Conservation (phyloP, 2,888 invertebrate genomes). For the Bugula neritina region DNA sequence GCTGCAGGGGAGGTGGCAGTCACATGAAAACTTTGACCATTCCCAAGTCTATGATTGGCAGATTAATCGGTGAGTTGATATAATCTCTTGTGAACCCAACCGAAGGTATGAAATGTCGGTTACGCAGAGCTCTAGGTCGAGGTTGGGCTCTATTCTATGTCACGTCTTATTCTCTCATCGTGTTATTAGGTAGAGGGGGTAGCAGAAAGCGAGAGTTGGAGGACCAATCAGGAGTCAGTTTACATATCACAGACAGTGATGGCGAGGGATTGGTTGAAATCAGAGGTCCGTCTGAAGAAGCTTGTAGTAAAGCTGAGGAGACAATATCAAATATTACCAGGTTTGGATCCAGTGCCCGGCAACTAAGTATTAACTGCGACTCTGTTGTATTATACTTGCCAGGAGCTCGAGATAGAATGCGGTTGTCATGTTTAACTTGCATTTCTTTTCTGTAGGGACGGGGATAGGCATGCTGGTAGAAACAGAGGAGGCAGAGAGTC, state of each 20-base stretch:
- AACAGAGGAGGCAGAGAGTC: too few species aligned
- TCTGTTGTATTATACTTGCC: too few species aligned
- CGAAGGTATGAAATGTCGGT: neutral
- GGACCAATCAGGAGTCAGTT: conserved; percentile 38
- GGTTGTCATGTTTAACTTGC: too few species aligned
- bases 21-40: neutral
- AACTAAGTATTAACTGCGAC: conserved; percentile 23
- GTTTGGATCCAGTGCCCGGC: neutral
- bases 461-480: too few species aligned
- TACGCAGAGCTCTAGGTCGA: neutral
- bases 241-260: conserved; percentile 41
- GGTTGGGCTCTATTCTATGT: neutral
- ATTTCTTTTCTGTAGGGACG: too few species aligned
- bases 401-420: too few species aligned
- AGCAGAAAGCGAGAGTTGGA: conserved; percentile 45
- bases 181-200: conserved; percentile 41
- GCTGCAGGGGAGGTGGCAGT: too few species aligned
- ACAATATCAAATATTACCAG: conserved; percentile 40
- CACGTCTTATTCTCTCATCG: conserved; percentile 27
- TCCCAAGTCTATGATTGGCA: conserved; percentile 21
- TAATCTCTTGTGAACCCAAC: neutral
- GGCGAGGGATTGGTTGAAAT: conserved; percentile 55
- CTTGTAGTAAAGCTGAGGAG: conserved; percentile 55
- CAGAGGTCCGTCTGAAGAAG: conserved; percentile 56
- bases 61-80: conserved; percentile 1